Evolutionary conservation across 2,888 invertebrate genomes (phyloP).

Genomic region (Pachydiplax longipennis): DNA sequence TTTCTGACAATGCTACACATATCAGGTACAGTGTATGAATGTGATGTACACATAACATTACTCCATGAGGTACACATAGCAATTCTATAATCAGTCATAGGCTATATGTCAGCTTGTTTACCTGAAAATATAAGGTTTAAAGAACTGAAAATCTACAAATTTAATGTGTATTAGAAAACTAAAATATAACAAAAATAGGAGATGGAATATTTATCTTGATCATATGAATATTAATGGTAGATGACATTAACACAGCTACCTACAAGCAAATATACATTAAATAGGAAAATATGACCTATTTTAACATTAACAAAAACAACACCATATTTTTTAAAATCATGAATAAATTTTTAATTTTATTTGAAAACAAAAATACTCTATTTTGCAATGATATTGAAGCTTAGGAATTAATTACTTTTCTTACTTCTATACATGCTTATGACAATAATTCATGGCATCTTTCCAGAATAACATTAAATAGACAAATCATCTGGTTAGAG

Average conservation of each 20-base stretch:
- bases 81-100: slow-evolving; percentile 1
- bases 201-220: neutral
- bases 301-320: neutral
- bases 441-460: neutral
- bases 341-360: neutral
- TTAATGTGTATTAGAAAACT: neutral
- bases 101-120: neutral
- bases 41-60: slow-evolving; percentile 40
- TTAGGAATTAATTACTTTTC: neutral
- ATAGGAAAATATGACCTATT: neutral
- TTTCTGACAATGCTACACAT: slow-evolving; percentile 32
- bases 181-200: slow-evolving; percentile 11
- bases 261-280: neutral
- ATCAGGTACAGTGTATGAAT: slow-evolving; percentile 43
- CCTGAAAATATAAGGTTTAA: neutral
- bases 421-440: neutral
- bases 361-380: neutral
- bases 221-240: neutral
- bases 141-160: neutral
- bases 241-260: neutral
- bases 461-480: neutral
- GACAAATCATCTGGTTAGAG: neutral
- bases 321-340: neutral
- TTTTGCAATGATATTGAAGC: neutral
- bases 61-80: neutral